Evolutionary conservation across 2,888 invertebrate genomes (phyloP).

Genomic region (Hololepta plana): DNA sequence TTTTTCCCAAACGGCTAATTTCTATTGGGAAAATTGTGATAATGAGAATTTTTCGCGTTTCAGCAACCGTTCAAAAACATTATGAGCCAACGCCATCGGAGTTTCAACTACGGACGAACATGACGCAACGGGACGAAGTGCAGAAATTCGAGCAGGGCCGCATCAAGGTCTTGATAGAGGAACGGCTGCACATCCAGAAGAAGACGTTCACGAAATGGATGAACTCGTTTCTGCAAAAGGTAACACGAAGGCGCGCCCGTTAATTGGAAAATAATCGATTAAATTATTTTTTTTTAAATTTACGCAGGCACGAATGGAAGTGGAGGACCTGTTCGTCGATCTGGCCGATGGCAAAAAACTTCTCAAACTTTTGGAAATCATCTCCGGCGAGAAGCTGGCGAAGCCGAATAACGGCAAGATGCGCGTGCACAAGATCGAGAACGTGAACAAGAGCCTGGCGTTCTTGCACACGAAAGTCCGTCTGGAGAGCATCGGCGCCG

Average conservation of each 20-base stretch:
- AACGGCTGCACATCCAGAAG: slow-evolving; percentile 95
- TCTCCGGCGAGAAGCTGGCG: slow-evolving; percentile 93
- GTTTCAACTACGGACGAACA: slow-evolving; percentile 53
- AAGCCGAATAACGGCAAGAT: slow-evolving; percentile 91
- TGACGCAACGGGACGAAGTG: slow-evolving; percentile 83
- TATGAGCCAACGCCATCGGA: slow-evolving; percentile 23
- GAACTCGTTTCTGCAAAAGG: slow-evolving; percentile 92
- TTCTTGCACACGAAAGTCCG: slow-evolving; percentile 94
- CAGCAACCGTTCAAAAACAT: too few species aligned
- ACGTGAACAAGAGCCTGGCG: slow-evolving; percentile 92
- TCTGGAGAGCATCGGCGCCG: slow-evolving; percentile 95
- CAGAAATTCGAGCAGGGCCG: slow-evolving; percentile 93
- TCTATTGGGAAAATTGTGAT: too few species aligned
- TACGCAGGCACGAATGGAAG: slow-evolving; percentile 87
- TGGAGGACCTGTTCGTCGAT: slow-evolving; percentile 92
- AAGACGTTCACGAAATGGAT: slow-evolving; percentile 99
- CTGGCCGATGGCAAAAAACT: slow-evolving; percentile 88
- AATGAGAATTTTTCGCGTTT: too few species aligned
- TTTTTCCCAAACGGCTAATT: too few species aligned
- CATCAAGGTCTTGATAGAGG: slow-evolving; percentile 92
- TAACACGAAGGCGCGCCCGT: slow-evolving; percentile 25
- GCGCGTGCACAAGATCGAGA: slow-evolving; percentile 98
- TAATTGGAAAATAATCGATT: slow-evolving; percentile 4
- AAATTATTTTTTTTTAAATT: slow-evolving; percentile 8
- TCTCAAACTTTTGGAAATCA: slow-evolving; percentile 89